Conservation (phyloP, 2,797 vertebrate genomes). For the Carcharodon carcharias region DNA sequence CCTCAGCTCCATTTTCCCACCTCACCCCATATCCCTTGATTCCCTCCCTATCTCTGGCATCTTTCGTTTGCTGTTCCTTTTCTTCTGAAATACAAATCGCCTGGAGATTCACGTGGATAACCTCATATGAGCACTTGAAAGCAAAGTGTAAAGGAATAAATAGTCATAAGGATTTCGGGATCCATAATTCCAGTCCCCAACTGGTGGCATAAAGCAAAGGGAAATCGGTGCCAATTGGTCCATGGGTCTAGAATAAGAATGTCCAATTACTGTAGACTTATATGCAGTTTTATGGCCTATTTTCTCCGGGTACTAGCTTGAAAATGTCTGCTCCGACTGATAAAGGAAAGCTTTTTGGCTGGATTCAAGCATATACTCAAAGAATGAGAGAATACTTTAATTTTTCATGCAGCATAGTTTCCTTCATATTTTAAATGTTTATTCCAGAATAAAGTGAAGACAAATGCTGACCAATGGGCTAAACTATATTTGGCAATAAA, state of each 20-base stretch:
- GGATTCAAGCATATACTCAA: background rate
- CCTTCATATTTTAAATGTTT: background rate
- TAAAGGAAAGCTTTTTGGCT: background rate
- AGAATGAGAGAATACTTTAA: background rate
- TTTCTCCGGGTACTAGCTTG: background rate
- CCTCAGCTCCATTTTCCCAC: too few species aligned
- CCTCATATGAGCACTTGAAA: too few species aligned
- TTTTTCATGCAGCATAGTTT: background rate
- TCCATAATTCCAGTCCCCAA: too few species aligned
- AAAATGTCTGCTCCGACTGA: background rate
- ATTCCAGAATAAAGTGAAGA: background rate
- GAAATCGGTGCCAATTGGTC: too few species aligned
- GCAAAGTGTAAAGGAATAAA: too few species aligned
- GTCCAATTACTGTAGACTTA: background rate
- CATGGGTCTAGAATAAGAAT: background rate
- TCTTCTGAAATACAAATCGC: too few species aligned
- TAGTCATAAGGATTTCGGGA: too few species aligned
- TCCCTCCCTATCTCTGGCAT: too few species aligned
- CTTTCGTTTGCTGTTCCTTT: too few species aligned
- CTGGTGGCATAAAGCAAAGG: too few species aligned
- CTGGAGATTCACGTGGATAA: too few species aligned
- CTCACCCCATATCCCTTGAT: too few species aligned
- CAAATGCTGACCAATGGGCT: background rate
- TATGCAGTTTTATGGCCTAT: background rate
- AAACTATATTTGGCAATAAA: background rate